Conservation (phyloP, 2,888 invertebrate species). For the Eustalomyia histrio region DNA sequence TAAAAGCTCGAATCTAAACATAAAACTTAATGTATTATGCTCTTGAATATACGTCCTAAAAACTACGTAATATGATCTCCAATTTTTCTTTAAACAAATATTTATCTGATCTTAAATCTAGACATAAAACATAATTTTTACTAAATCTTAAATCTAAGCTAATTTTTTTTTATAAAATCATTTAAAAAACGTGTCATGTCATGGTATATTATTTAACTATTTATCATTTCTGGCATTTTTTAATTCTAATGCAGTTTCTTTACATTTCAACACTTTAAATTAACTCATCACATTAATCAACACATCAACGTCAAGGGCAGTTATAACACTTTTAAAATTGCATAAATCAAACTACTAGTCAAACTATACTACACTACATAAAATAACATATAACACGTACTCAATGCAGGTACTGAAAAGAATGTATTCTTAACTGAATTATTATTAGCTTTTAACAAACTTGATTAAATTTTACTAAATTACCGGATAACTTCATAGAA, state of each 20-base stretch:
- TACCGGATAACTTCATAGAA: too few species aligned
- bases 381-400: background rate
- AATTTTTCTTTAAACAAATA: too few species aligned
- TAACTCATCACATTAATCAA: conserved; percentile 65
- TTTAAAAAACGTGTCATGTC: background rate
- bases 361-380: background rate
- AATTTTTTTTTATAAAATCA: background rate
- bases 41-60: too few species aligned
- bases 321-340: conserved; percentile 54
- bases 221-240: background rate
- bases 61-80: too few species aligned
- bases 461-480: too few species aligned
- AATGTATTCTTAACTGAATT: background rate
- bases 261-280: conserved; percentile 60
- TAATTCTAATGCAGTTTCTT: conserved; percentile 9
- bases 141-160: too few species aligned
- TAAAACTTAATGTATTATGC: too few species aligned
- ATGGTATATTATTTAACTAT: background rate
- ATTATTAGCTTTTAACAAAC: too few species aligned
- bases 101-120: too few species aligned
- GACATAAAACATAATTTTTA: too few species aligned
- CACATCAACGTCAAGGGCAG: conserved; percentile 63
- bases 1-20: too few species aligned
- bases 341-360: conserved; percentile 42
- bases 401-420: background rate